A percentile compares a stretch with the other conserved stretches of the same genome.
These are phyloP conservation scores for Sympetrum striolatum DNA, from an alignment of 2,888 invertebrate genomes.

Conservation along the genomic window DNA sequence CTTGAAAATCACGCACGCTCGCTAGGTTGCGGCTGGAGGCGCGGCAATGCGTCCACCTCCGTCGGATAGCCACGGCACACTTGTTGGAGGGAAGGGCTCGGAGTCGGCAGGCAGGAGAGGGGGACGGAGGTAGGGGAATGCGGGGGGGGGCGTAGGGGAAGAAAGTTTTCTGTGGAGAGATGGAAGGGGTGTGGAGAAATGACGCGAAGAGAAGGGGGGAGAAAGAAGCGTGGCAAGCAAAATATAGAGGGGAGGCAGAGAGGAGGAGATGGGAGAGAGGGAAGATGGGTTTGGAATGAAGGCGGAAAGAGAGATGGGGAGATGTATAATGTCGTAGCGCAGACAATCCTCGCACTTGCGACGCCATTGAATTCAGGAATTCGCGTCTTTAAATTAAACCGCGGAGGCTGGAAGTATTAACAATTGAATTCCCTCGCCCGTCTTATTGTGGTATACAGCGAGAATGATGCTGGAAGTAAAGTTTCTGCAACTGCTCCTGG, in stretches of 20 bases:
- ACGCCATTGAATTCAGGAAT: no score
- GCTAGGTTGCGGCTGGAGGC: not conserved
- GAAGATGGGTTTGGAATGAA: not conserved
- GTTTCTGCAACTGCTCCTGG: no score
- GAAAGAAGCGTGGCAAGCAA: not conserved
- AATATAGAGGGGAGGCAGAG: not conserved
- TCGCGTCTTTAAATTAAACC: no score
- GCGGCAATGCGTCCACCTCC: not conserved
- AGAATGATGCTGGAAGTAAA: no score
- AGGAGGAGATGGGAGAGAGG: not conserved
- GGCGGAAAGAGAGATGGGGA: not conserved
- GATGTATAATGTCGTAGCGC: not conserved
- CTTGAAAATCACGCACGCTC: not conserved
- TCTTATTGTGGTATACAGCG: no score
- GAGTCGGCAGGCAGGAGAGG: not conserved
- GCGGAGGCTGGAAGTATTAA: no score
- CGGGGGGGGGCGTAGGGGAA: not conserved
- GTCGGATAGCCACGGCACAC: slow-evolving; percentile 35
- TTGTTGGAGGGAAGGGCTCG: slow-evolving; percentile 8
- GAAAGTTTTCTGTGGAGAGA: not conserved
- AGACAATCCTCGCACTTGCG: no score
- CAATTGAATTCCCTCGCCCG: no score
- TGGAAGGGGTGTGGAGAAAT: not conserved
- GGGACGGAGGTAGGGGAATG: not conserved
- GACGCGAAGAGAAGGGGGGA: not conserved